Evolutionary conservation across 1,140 invertebrate species (phyloP).

Genomic region (Drosophila ananassae): DNA sequence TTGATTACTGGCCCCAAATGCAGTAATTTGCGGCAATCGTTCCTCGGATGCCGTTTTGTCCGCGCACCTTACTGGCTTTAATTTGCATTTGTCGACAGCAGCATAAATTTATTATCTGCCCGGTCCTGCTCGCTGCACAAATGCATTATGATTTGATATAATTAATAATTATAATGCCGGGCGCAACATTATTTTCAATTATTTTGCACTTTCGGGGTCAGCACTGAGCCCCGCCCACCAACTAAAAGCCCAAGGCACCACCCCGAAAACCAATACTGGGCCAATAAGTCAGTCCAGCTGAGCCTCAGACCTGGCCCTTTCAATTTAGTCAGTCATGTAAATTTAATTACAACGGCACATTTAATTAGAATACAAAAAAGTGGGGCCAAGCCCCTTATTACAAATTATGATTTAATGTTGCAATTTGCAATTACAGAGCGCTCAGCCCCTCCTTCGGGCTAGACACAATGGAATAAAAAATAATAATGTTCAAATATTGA

Average conservation of each 20-base stretch:
- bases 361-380: constrained; percentile 61
- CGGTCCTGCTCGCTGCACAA: constrained; percentile 29
- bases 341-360: constrained; percentile 77
- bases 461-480: constrained; percentile 35
- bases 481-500: constrained; percentile 60
- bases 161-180: constrained; percentile 66
- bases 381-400: constrained; percentile 1
- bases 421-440: constrained; percentile 18
- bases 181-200: constrained; percentile 70
- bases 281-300: constrained; percentile 28
- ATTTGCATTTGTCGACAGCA: constrained; percentile 15
- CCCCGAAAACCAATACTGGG: constrained; percentile 4
- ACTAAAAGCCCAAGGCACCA: neutral
- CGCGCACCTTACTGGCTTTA: neutral
- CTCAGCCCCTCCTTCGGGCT: constrained; percentile 9
- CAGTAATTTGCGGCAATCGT: neutral
- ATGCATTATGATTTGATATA: constrained; percentile 66
- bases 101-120: constrained; percentile 20
- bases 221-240: neutral
- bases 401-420: constrained; percentile 59
- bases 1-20: constrained; percentile 25
- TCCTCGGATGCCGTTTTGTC: constrained; percentile 11
- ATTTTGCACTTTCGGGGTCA: constrained; percentile 46
- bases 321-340: constrained; percentile 59
- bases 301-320: constrained; percentile 4